Conservation (phyloP, 2,113 vertebrate species). For the Paramisgurnus dabryanus region DNA sequence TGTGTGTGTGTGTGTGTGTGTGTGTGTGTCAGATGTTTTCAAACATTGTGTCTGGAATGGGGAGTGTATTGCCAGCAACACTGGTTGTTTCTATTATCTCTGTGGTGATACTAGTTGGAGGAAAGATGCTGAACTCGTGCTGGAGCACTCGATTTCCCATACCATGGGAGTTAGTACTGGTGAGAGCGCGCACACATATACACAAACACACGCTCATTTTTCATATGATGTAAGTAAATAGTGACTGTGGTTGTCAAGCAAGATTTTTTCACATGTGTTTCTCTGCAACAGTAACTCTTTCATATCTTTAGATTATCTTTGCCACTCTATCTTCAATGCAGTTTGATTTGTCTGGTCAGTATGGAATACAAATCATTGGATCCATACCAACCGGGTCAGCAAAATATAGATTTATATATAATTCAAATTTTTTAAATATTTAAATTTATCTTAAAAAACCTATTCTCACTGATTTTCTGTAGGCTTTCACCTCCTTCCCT, state of each 20-base stretch:
- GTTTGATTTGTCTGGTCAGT: slow-evolving; percentile 56
- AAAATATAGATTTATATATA: background rate
- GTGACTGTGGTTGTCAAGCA: no score
- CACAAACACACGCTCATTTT: background rate
- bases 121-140: slow-evolving; percentile 77
- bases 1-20: slow-evolving; percentile 25
- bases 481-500: slow-evolving; percentile 67
- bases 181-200: slow-evolving; percentile 52
- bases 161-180: slow-evolving; percentile 80
- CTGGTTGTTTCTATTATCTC: slow-evolving; percentile 72
- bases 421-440: background rate
- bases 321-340: slow-evolving; percentile 76
- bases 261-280: background rate
- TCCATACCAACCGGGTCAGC: slow-evolving; percentile 78
- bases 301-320: slow-evolving; percentile 71
- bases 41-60: slow-evolving; percentile 71
- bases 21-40: slow-evolving; percentile 66
- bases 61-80: slow-evolving; percentile 64
- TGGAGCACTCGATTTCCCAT: slow-evolving; percentile 68
- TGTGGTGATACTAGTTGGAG: slow-evolving; percentile 66
- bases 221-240: background rate
- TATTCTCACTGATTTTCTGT: background rate
- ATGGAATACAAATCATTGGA: slow-evolving; percentile 73
- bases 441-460: background rate
- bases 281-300: slow-evolving; percentile 7